Conservation (phyloP, 2,113 vertebrate species). For the Orientallactaga bullata region DNA sequence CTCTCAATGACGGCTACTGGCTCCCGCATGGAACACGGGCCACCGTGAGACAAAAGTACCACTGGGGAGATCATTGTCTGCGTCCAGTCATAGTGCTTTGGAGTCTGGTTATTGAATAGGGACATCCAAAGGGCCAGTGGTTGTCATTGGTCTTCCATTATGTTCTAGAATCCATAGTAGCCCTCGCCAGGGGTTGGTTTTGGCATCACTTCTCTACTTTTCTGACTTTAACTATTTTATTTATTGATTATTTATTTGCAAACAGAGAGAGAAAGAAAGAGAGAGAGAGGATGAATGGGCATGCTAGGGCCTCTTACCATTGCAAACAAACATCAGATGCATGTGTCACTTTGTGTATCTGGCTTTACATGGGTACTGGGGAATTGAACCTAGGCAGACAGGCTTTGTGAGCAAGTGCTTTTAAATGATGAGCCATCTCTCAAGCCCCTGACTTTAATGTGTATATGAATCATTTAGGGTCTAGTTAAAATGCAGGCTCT, state of each 20-base stretch:
- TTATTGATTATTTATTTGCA: neutral
- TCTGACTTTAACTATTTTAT: neutral
- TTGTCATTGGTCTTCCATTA: neutral
- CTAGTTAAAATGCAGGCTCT: neutral
- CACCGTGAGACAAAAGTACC: neutral
- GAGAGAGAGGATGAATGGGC: too few species aligned
- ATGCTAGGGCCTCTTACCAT: too few species aligned
- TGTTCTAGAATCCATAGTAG: neutral
- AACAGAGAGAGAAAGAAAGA: too few species aligned
- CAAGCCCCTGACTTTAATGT: too few species aligned
- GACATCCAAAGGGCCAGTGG: neutral
- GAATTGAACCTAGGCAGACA: too few species aligned
- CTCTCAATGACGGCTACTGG: neutral
- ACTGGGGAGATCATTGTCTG: neutral
- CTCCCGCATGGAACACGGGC: neutral
- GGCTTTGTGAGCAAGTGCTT: too few species aligned
- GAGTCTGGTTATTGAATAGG: neutral
- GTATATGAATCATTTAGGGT: too few species aligned
- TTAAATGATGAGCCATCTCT: too few species aligned
- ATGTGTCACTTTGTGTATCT: too few species aligned
- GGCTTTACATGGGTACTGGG: too few species aligned
- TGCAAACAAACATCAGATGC: too few species aligned
- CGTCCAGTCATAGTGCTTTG: neutral
- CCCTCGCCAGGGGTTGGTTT: neutral
- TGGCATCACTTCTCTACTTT: neutral